phyloP scores from a whole-genome alignment of 2,113 vertebrate species.

The Sorex fumeus region DNA sequence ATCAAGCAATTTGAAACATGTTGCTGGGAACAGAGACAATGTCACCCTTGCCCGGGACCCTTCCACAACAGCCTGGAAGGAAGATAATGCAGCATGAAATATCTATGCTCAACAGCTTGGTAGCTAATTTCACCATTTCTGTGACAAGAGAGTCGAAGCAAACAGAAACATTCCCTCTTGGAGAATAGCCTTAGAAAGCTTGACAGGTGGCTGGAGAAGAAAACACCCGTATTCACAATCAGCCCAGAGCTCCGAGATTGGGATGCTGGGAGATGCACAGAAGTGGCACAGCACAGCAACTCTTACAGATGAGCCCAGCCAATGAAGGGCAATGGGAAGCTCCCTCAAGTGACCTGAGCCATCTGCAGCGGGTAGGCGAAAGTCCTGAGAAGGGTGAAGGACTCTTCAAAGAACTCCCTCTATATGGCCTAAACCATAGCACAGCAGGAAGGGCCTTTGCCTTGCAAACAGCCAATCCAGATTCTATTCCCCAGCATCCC shows the following conservation, averaged over 20 bases:
- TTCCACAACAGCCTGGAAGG: background rate
- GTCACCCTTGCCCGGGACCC: slow-evolving; percentile 31
- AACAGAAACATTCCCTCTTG: slow-evolving; percentile 54
- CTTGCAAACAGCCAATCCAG: too few relatives aligned
- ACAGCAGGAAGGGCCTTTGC: too few relatives aligned
- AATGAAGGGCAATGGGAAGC: background rate
- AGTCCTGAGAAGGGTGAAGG: background rate
- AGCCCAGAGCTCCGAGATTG: slow-evolving; percentile 66
- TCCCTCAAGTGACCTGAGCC: background rate
- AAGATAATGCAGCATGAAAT: slow-evolving; percentile 40
- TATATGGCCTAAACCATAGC: background rate
- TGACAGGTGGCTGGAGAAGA: slow-evolving; percentile 62
- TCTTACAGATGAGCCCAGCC: background rate
- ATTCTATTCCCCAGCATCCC: too few relatives aligned
- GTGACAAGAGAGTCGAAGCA: slow-evolving; percentile 4
- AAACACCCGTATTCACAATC: slow-evolving; percentile 66
- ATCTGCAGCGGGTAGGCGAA: background rate
- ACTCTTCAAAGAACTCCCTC: background rate
- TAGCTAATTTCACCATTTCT: slow-evolving; percentile 76
- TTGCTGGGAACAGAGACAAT: slow-evolving; percentile 52
- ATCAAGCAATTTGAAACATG: slow-evolving; percentile 45
- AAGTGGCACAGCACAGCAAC: background rate
- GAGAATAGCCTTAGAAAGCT: slow-evolving; percentile 58
- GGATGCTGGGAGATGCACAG: slow-evolving; percentile 62
- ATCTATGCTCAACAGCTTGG: slow-evolving; percentile 63